Conservation (phyloP, 2,888 invertebrate species). For the Phalera bucephala region DNA sequence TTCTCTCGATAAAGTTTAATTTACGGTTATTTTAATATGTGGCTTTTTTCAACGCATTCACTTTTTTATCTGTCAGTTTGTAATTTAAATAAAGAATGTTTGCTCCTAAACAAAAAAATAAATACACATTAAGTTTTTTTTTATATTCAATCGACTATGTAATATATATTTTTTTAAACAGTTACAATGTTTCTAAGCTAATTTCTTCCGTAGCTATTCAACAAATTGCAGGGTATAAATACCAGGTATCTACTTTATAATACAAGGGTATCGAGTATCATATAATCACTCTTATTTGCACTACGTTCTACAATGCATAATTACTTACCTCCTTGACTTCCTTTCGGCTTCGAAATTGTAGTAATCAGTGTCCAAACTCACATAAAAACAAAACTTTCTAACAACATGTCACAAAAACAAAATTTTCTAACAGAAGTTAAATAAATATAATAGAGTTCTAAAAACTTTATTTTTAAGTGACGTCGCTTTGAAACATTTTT, state of each 20-base stretch:
- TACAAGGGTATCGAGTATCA: conserved; percentile 25
- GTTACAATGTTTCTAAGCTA: neutral
- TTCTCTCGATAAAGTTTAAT: no score
- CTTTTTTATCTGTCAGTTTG: no score
- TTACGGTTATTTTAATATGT: no score
- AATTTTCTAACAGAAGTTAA: conserved; percentile 12
- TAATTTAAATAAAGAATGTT: no score
- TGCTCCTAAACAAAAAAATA: no score
- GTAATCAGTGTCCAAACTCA: conserved; percentile 14
- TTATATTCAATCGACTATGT: no score
- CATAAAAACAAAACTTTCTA: conserved; percentile 8
- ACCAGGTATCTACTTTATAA: conserved; percentile 10
- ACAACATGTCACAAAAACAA: conserved; percentile 15
- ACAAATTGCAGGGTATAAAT: conserved; percentile 8
- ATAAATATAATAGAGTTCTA: conserved; percentile 17
- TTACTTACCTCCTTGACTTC: conserved; percentile 28
- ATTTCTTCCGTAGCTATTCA: conserved; percentile 5
- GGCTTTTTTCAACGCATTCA: no score
- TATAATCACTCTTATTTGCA: conserved; percentile 16
- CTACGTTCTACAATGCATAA: conserved; percentile 13
- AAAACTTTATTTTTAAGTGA: conserved; percentile 24
- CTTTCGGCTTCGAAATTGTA: conserved; percentile 11
- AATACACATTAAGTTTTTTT: no score
- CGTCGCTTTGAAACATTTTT: conserved; percentile 3
- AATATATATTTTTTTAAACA: no score